These are phyloP conservation scores for Tetropium fuscum DNA, from an alignment of 2,888 invertebrate species.

Conservation along the genomic window DNA sequence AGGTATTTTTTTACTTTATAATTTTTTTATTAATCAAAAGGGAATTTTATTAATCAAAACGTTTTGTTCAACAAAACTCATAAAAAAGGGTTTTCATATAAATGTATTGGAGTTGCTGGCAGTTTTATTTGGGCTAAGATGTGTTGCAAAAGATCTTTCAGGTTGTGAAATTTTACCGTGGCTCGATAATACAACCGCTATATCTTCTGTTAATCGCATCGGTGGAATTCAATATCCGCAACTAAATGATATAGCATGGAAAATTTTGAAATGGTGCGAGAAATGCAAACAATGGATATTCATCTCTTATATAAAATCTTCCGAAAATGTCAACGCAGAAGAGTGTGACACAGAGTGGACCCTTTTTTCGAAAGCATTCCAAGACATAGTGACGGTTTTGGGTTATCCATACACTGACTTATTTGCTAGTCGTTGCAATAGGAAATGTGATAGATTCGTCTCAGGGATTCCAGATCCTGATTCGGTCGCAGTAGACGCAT, in stretches of 20 bases:
- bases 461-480: slow-evolving; percentile 36
- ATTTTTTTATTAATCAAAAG: too few relatives aligned
- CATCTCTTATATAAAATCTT: slow-evolving; percentile 30
- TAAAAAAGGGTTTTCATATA: background rate
- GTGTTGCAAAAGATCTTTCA: background rate
- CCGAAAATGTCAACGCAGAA: slow-evolving; percentile 32
- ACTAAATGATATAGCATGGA: slow-evolving; percentile 16
- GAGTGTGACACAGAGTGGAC: slow-evolving; percentile 33
- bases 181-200: slow-evolving; percentile 36
- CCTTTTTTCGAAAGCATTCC: slow-evolving; percentile 17
- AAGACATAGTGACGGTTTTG: slow-evolving; percentile 14
- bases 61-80: too few relatives aligned
- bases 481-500: slow-evolving; percentile 31
- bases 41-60: too few relatives aligned
- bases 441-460: slow-evolving; percentile 34
- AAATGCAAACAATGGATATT: slow-evolving; percentile 33
- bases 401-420: slow-evolving; percentile 32
- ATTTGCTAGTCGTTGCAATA: slow-evolving; percentile 33
- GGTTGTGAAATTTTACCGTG: background rate
- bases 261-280: slow-evolving; percentile 39
- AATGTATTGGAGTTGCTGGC: background rate
- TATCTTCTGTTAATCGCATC: slow-evolving; percentile 36
- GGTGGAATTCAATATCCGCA: slow-evolving; percentile 27
- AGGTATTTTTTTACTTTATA: too few relatives aligned
- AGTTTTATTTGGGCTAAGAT: slow-evolving; percentile 3